Evolutionary conservation across 2,113 vertebrate species (phyloP).

Genomic region (Sylvietta virens): DNA sequence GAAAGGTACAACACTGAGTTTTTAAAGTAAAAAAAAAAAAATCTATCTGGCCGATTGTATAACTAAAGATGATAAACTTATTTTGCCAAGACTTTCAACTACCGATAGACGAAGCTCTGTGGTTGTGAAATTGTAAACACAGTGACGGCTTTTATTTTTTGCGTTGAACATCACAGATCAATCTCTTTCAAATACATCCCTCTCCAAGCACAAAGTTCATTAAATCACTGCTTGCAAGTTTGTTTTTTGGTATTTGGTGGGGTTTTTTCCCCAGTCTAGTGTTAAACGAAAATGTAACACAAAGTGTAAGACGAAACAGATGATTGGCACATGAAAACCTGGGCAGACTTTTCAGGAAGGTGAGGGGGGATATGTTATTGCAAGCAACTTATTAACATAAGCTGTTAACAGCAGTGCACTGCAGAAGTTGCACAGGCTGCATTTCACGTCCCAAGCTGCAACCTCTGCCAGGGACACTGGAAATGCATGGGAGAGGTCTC

Average conservation of each 20-base stretch:
- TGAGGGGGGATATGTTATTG: neutral
- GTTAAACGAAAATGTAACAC: too few species aligned
- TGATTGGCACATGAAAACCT: neutral
- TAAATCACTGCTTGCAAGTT: constrained; percentile 3
- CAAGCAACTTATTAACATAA: neutral
- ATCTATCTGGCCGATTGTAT: neutral
- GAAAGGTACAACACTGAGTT: neutral
- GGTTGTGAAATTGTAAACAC: neutral
- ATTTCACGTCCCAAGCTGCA: neutral
- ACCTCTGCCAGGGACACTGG: neutral
- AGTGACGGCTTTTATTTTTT: neutral
- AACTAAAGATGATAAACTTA: constrained; percentile 32
- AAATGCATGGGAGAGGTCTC: too few species aligned
- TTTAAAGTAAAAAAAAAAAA: neutral
- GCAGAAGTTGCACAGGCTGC: neutral
- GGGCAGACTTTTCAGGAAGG: neutral
- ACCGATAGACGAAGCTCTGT: neutral
- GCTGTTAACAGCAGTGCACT: neutral
- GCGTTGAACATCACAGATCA: neutral
- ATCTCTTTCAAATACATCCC: constrained; percentile 46
- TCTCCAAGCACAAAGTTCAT: constrained; percentile 12
- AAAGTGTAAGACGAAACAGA: constrained; percentile 6
- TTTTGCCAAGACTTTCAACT: constrained; percentile 30
- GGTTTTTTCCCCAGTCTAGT: neutral
- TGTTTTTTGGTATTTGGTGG: neutral